Evolutionary conservation across 2,888 invertebrate species (phyloP), one percentile per base, ranked within the genome.

Genomic region (Microchrysa polita): DNA sequence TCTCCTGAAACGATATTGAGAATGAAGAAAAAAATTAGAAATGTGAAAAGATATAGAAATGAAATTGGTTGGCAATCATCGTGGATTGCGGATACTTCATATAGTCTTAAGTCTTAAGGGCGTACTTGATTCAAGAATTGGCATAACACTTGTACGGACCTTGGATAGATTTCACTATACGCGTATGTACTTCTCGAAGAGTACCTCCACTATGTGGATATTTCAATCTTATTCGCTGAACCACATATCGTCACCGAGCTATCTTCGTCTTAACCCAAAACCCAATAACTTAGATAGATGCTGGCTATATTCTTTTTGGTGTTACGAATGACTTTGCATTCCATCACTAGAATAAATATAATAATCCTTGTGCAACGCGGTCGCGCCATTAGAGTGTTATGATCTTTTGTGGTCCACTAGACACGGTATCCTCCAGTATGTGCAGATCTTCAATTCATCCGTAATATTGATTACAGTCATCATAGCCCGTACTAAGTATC

Each of bases 1-100:
- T 92, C 88, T 76, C 94, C 95, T 95, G 87, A 7, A 86, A 83
- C 80, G 34, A 73, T 76, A 73, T n/a, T 69, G 72, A 53, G 61
- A 72, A 12, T 74, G 73, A 44, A 74, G 76, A 75, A 72, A 76
- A 75, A 77, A 34, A 74, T 76, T 69, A 73, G 53, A 72, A 71
- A 63, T 72, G 22, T 20, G 23, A 27, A 59, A 42, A n/a, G n/a
- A 71, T 71, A 71, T 42, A 69, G 18, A n/a, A n/a, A 34, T 48
- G n/a, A 44, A 10, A 12, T 12, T 34, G 27, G 27, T 5, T 34
- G 27, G 27, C 27, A 34, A 34, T 34, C 27, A 34, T 34, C n/a
- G n/a, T 34, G 27, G 27, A 34, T 34, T n/a, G n/a, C n/a, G n/a
- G n/a, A 34, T 34, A 34, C 27, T 34, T 7, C 27, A n/a, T n/a